Evolutionary conservation across 1,140 invertebrate species (phyloP).

Genomic region (Battus philenor): DNA sequence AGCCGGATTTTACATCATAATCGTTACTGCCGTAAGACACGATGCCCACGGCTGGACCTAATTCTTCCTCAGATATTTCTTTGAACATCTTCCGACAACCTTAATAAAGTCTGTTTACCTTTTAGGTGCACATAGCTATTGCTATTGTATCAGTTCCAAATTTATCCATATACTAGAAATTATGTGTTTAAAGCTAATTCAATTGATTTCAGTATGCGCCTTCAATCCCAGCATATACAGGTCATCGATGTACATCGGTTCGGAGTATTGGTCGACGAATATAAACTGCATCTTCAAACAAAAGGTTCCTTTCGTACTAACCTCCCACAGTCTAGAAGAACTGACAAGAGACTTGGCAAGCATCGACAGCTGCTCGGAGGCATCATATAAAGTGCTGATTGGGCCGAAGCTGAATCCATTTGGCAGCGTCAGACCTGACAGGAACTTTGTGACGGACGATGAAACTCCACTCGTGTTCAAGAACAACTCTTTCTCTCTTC

Average conservation of each 20-base stretch:
- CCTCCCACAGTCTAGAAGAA: constrained; percentile 81
- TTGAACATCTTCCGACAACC: too few relatives aligned
- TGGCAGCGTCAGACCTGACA: constrained; percentile 81
- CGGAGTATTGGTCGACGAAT: constrained; percentile 81
- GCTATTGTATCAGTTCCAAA: too few relatives aligned
- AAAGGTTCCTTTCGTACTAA: constrained; percentile 78
- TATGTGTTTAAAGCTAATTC: too few relatives aligned
- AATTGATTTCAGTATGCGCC: constrained; percentile 78
- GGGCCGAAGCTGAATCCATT: constrained; percentile 79
- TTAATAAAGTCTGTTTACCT: too few relatives aligned
- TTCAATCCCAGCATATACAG: constrained; percentile 84
- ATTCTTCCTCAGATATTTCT: too few relatives aligned
- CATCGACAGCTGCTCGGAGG: constrained; percentile 47
- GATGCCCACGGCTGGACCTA: too few relatives aligned
- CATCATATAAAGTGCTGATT: constrained; percentile 67
- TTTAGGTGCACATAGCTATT: too few relatives aligned
- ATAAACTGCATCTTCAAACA: constrained; percentile 75
- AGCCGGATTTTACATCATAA: too few relatives aligned
- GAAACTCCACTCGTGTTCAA: constrained; percentile 83
- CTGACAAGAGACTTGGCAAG: constrained; percentile 77
- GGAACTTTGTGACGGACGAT: constrained; percentile 85
- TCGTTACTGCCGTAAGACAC: too few relatives aligned
- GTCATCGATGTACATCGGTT: constrained; percentile 77
- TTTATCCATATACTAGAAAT: too few relatives aligned
- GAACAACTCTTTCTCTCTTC: constrained; percentile 79